Conservation (phyloP, 2,888 invertebrate genomes). For the Leucophenga montana region DNA sequence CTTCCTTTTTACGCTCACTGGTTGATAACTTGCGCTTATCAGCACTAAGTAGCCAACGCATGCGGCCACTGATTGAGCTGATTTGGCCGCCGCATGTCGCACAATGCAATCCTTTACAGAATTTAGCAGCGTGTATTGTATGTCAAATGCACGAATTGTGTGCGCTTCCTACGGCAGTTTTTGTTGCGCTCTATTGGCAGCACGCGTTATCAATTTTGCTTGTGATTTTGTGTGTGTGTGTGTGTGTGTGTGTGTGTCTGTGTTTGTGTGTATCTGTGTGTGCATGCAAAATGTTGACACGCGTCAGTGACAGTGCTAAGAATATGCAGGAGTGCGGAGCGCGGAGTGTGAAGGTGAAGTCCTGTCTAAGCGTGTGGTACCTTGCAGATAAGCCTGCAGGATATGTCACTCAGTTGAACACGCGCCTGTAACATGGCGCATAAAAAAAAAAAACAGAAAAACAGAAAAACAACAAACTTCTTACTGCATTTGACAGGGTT, state of each 20-base stretch:
- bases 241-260: too few relatives aligned
- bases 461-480: too few relatives aligned
- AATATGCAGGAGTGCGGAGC: background rate
- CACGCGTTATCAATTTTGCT: conserved; percentile 36
- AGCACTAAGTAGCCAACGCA: conserved; percentile 19
- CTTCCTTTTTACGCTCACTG: too few relatives aligned
- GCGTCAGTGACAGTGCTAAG: conserved; percentile 43
- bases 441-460: too few relatives aligned
- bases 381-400: conserved; percentile 9
- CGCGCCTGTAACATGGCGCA: too few relatives aligned
- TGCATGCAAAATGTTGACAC: conserved; percentile 69
- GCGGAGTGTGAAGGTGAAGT: background rate
- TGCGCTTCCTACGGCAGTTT: conserved; percentile 15
- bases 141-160: conserved; percentile 51
- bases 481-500: too few relatives aligned
- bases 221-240: background rate
- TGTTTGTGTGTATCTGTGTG: background rate
- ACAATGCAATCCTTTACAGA: too few relatives aligned
- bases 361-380: background rate
- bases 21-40: background rate
- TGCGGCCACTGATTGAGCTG: conserved; percentile 9
- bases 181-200: conserved; percentile 42
- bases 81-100: too few relatives aligned
- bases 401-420: conserved; percentile 4
- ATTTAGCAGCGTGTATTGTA: conserved; percentile 31